phyloP scores from a whole-genome alignment of 2,113 vertebrate species.

The Oenanthe oenanthe region DNA sequence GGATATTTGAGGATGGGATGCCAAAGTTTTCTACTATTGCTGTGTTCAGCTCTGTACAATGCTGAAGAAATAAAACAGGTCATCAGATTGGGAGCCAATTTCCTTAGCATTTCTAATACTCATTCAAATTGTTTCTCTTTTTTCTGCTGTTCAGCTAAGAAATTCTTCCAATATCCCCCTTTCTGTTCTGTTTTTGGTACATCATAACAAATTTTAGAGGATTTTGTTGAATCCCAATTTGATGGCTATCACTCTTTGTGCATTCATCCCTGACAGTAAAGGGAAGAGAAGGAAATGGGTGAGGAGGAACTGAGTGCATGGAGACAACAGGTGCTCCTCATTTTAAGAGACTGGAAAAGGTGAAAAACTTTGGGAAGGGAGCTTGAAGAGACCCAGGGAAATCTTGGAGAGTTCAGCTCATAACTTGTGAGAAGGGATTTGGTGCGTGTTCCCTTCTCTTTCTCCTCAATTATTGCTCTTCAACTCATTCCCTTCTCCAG shows the following conservation, averaged over 20 bases:
- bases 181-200: neutral
- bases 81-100: neutral
- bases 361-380: neutral
- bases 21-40: neutral
- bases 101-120: neutral
- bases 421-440: neutral
- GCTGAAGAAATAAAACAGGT: neutral
- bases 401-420: neutral
- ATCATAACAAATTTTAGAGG: accelerated
- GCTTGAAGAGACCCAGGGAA: neutral
- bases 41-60: neutral
- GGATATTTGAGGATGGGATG: neutral
- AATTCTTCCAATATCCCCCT: neutral
- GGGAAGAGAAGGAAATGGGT: neutral
- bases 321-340: neutral
- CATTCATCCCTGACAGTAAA: neutral
- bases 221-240: neutral
- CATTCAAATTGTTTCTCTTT: neutral
- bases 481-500: neutral
- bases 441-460: neutral
- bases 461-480: neutral
- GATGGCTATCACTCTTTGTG: neutral
- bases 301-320: neutral
- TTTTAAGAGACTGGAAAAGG: neutral
- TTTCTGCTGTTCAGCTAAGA: neutral